phyloP scores from a whole-genome alignment of 2,797 vertebrate species.

The Dallia pectoralis region DNA sequence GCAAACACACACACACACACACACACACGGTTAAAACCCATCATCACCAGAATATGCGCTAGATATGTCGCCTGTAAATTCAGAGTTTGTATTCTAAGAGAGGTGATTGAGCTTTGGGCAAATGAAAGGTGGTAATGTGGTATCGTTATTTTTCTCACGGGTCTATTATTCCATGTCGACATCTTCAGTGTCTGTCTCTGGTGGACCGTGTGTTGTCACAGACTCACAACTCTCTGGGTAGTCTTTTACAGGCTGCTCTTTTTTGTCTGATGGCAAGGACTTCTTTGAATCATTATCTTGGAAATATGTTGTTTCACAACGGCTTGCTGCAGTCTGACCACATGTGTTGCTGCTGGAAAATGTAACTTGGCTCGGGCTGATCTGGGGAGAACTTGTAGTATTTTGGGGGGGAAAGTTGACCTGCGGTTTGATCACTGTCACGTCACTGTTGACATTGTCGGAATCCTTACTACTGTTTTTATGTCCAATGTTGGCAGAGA shows the following conservation, averaged over 20 bases:
- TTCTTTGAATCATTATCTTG: slow-evolving; percentile 62
- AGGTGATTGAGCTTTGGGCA: slow-evolving; percentile 73
- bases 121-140: slow-evolving; percentile 52
- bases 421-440: slow-evolving; percentile 52
- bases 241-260: slow-evolving; percentile 76
- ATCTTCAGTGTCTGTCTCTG: slow-evolving; percentile 81
- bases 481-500: slow-evolving; percentile 56
- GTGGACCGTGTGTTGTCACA: slow-evolving; percentile 63
- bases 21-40: slow-evolving; percentile 19
- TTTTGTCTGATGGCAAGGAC: slow-evolving; percentile 69
- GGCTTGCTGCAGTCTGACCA: slow-evolving; percentile 65
- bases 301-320: slow-evolving; percentile 63
- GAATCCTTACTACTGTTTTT: slow-evolving; percentile 60
- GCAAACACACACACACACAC: neutral
- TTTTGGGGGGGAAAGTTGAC: slow-evolving; percentile 54
- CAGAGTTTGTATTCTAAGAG: slow-evolving; percentile 36
- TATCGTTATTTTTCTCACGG: slow-evolving; percentile 16
- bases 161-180: slow-evolving; percentile 83
- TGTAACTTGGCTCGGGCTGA: slow-evolving; percentile 63
- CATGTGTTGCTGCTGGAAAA: slow-evolving; percentile 59
- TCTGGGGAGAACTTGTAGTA: slow-evolving; percentile 59
- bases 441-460: slow-evolving; percentile 49
- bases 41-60: slow-evolving; percentile 32
- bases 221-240: slow-evolving; percentile 65
- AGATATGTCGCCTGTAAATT: slow-evolving; percentile 54